Base-by-base conservation (phyloP, 2,113 vertebrate species). In the Psammodynastes pulverulentus region DNA sequence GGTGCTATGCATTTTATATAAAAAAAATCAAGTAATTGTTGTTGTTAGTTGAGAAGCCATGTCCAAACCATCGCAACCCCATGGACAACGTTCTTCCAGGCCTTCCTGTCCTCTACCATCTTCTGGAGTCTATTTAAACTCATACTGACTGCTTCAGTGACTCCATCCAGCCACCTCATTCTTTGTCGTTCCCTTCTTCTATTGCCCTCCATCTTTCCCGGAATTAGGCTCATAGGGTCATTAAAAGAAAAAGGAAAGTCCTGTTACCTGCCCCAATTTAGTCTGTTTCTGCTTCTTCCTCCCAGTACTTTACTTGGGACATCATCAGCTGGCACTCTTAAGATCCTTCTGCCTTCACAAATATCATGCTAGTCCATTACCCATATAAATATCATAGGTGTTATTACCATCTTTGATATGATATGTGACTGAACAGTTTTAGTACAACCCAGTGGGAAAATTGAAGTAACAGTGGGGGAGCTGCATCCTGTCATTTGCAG, bases 401-500 rank as follows among this genome's bases (percentile, higher is more conserved):
- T 39, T 84, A 21, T 54, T 13, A 0, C 85, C 48, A n/a, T 43
- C 85, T 72, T 79, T 58, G 5, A 23, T 23, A 19, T 19, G n/a
- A 9, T n/a, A 21, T 88, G 49, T 54, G 39, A 43, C 3, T 46
- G 62, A 29, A 62, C 26, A 9, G 5, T 88, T 79, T 51, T 29
- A 84, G 43, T 94, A 94, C 94, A 86, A 94, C 94, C 93, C 92
- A 56, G 90, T 0, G 0, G 49, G 45, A 79, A 62, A 91, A 91
- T 86, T 79, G 93, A 54, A 94, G 91, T 92, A 92, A 95, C 43
- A 90, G 58, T 53, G 67, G 2, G 93, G 88, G 93, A 89, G 45
- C 43, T 48, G 21, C 39, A 48, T 43, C 39, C 48, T 24, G 88
- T 87, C 86, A 90, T 87, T 72, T 90, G 58, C 39, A 79, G 62